phyloP scores from a whole-genome alignment of 1,140 invertebrate genomes.

The Drosophila pachea region DNA sequence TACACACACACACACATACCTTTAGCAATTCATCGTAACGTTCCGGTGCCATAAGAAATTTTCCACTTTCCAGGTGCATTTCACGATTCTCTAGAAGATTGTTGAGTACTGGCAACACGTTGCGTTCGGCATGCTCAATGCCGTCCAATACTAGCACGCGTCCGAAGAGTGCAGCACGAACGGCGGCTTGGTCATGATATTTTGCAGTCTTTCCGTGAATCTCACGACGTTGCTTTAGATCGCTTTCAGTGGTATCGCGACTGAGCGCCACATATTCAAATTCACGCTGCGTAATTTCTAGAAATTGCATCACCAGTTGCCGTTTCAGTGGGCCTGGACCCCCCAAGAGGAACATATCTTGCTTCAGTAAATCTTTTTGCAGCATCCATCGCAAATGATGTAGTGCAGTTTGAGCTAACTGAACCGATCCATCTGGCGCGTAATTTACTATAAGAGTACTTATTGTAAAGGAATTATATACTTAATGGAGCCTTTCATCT shows the following conservation, averaged over 20 bases:
- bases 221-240: slow-evolving; percentile 97
- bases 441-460: slow-evolving; percentile 79
- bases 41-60: slow-evolving; percentile 92
- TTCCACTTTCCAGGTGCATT: slow-evolving; percentile 98
- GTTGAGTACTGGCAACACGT: slow-evolving; percentile 98
- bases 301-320: slow-evolving; percentile 90
- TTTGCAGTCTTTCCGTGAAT: slow-evolving; percentile 91
- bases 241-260: slow-evolving; percentile 96
- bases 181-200: slow-evolving; percentile 97
- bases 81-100: slow-evolving; percentile 99
- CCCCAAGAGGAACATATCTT: slow-evolving; percentile 97
- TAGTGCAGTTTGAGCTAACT: slow-evolving; percentile 86
- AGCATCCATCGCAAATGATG: slow-evolving; percentile 95
- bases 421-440: slow-evolving; percentile 77
- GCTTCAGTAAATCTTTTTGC: slow-evolving; percentile 93
- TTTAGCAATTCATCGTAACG: slow-evolving; percentile 94
- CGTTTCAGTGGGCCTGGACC: slow-evolving; percentile 87
- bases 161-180: slow-evolving; percentile 92
- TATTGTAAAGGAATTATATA: slow-evolving; percentile 13
- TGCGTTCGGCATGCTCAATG: slow-evolving; percentile 98
- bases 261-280: slow-evolving; percentile 96
- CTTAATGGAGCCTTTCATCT: slow-evolving; percentile 44
- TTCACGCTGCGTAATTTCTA: slow-evolving; percentile 93
- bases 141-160: slow-evolving; percentile 96
- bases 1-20: slow-evolving; percentile 80